These are phyloP conservation scores for Champsocephalus gunnari DNA, from an alignment of 2,797 vertebrate genomes.

Conservation along the genomic window DNA sequence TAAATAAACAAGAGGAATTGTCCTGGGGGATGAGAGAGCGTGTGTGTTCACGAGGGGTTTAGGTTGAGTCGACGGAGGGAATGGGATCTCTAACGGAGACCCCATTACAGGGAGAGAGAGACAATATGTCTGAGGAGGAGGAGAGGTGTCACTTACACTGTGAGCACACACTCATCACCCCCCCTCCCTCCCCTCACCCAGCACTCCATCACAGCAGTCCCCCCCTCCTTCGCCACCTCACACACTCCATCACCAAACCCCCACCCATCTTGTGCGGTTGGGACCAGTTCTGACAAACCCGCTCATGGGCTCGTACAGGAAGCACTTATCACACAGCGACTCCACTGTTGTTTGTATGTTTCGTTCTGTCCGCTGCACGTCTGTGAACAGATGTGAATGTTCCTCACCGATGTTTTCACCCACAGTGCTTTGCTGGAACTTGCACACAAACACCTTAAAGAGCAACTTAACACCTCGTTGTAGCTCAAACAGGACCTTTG, in stretches of 20 bases:
- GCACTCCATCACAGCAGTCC: slow-evolving; percentile 51
- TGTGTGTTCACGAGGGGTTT: slow-evolving; percentile 20
- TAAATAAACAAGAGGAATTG: slow-evolving; percentile 61
- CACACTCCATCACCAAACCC: slow-evolving; percentile 69
- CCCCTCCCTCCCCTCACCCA: slow-evolving; percentile 42
- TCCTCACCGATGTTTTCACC: background rate
- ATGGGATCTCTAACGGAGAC: slow-evolving; percentile 73
- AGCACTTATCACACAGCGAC: slow-evolving; percentile 53
- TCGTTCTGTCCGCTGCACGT: background rate
- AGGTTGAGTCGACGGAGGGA: slow-evolving; percentile 31
- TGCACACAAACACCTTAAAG: background rate
- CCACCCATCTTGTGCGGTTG: slow-evolving; percentile 27
- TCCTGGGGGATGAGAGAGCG: slow-evolving; percentile 16
- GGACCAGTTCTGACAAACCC: slow-evolving; percentile 53
- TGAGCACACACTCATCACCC: slow-evolving; percentile 85
- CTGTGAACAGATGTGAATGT: background rate
- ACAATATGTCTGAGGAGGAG: slow-evolving; percentile 86
- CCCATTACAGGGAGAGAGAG: slow-evolving; percentile 78
- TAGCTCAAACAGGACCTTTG: background rate
- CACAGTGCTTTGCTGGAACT: background rate
- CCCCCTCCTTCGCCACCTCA: slow-evolving; percentile 43
- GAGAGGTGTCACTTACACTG: slow-evolving; percentile 86
- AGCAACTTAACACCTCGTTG: background rate
- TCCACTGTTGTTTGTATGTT: slow-evolving; percentile 1
- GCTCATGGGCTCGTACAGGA: slow-evolving; percentile 31